Percentiles rank a stretch among this genome's conserved stretches.
Conservation (phyloP, 2,888 invertebrate species). For the Thalpophila matura region DNA sequence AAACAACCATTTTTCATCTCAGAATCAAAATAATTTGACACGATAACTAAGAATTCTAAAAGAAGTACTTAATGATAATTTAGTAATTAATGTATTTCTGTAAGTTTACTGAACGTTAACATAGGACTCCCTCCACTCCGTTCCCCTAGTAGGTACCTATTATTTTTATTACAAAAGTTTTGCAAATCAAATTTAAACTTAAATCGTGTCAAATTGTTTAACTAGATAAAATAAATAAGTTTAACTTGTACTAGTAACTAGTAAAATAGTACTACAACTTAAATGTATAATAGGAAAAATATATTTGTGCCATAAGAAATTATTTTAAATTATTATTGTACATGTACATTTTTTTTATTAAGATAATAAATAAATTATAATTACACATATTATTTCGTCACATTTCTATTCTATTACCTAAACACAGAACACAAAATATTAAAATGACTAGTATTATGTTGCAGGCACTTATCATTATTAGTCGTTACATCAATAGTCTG, state of each 20-base stretch:
- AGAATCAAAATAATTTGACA: slow-evolving; percentile 35
- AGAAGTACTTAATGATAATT: too few relatives aligned
- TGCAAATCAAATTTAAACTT: too few relatives aligned
- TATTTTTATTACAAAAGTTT: too few relatives aligned
- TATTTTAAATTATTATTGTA: slow-evolving; percentile 39
- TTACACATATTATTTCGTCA: slow-evolving; percentile 40
- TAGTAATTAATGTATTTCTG: too few relatives aligned
- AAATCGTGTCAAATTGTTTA: slow-evolving; percentile 45
- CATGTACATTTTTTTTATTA: slow-evolving; percentile 3
- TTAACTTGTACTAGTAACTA: slow-evolving; percentile 6
- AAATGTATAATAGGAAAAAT: slow-evolving; percentile 30
- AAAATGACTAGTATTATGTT: slow-evolving; percentile 66
- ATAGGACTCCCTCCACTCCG: too few relatives aligned
- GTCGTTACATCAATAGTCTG: slow-evolving; percentile 27
- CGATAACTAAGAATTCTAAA: not conserved
- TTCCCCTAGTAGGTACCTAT: too few relatives aligned
- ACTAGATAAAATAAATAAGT: slow-evolving; percentile 30
- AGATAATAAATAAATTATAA: slow-evolving; percentile 53
- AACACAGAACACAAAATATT: slow-evolving; percentile 52
- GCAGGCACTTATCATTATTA: slow-evolving; percentile 39
- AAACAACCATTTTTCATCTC: slow-evolving; percentile 70
- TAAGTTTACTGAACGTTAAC: too few relatives aligned
- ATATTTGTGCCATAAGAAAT: slow-evolving; percentile 55
- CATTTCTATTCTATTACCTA: slow-evolving; percentile 50
- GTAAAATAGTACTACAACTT: slow-evolving; percentile 26